phyloP scores from a whole-genome alignment of 2,113 vertebrate species.

The Melanerpes formicivorus region DNA sequence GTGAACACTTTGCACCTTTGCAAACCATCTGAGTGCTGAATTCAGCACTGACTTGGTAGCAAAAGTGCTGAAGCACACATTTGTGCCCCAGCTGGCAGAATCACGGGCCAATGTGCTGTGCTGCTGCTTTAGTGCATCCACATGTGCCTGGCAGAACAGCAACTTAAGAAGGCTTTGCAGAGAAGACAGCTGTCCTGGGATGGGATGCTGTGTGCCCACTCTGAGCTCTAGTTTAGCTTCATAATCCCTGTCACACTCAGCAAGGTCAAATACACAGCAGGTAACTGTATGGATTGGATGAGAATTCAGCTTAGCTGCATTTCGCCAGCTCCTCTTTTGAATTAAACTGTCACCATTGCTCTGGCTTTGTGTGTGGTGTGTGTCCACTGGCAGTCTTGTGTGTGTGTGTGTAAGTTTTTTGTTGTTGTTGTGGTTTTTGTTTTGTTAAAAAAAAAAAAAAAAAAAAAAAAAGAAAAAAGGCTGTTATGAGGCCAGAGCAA shows the following conservation, averaged over 20 bases:
- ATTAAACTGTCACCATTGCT: neutral
- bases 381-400: neutral
- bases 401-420: too few relatives aligned
- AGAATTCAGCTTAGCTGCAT: neutral
- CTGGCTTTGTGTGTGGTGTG: neutral
- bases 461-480: neutral
- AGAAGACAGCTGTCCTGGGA: neutral
- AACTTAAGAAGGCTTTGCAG: neutral
- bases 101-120: fast-evolving
- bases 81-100: neutral
- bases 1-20: neutral
- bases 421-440: neutral
- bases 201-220: neutral
- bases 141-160: neutral
- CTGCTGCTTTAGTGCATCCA: neutral
- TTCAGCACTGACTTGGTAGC: neutral
- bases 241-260: neutral
- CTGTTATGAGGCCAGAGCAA: neutral
- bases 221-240: neutral
- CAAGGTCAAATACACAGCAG: neutral
- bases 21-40: neutral
- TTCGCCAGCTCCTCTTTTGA: neutral
- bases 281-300: neutral
- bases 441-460: neutral
- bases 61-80: neutral